These are phyloP conservation scores for Hippopotamyrus pictus DNA, from an alignment of 2,797 vertebrate genomes.

Conservation along the genomic window DNA sequence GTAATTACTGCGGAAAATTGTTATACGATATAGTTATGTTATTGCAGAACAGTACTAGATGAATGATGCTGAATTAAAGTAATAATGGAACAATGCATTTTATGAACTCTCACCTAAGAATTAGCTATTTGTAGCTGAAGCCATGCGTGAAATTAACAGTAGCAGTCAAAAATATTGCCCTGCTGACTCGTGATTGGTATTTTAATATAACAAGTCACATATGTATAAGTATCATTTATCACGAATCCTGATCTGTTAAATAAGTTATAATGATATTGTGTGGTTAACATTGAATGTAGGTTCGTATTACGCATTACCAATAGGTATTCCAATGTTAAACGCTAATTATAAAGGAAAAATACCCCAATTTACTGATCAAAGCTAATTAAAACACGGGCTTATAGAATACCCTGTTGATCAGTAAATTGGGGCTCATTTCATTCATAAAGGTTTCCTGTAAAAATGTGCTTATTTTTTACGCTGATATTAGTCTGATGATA, in stretches of 20 bases:
- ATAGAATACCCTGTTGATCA: not conserved
- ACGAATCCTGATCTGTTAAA: not conserved
- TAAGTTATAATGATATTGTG: not conserved
- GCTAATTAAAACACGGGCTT: not conserved
- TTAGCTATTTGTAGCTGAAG: not conserved
- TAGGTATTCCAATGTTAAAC: not conserved
- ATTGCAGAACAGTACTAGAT: not conserved
- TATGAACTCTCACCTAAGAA: not conserved
- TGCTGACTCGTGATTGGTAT: not conserved
- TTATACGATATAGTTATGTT: not conserved
- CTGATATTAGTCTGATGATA: not conserved
- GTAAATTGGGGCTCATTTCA: not conserved
- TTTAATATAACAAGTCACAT: not conserved
- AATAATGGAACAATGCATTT: not conserved
- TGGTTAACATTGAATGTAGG: not conserved
- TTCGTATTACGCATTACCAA: not conserved
- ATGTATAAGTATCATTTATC: not conserved
- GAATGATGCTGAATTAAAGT: not conserved
- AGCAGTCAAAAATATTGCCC: not conserved
- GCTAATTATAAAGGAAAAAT: not conserved
- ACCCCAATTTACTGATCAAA: not conserved
- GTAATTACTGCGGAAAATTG: not conserved
- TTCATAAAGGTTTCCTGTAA: not conserved
- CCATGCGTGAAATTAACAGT: not conserved
- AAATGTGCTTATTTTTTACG: not conserved